phyloP scores from a whole-genome alignment of 1,140 invertebrate species.

The Cyrtorhinus lividipennis region DNA sequence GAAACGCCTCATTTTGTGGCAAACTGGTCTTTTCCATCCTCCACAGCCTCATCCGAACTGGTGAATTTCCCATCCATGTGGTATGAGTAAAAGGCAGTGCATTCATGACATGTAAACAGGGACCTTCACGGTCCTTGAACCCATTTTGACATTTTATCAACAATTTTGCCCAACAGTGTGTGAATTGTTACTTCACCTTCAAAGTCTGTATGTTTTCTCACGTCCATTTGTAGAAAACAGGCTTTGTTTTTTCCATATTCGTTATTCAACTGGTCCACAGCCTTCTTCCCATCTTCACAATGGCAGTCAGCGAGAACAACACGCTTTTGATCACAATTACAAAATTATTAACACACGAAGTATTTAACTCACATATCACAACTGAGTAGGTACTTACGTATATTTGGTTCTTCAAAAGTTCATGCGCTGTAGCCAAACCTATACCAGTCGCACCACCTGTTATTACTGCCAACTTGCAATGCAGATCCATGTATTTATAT shows the following conservation, averaged over 20 bases:
- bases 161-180: no score
- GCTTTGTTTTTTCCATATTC: conserved; percentile 17
- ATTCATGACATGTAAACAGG: no score
- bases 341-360: neutral
- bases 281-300: conserved; percentile 16
- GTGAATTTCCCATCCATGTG: no score
- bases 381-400: neutral
- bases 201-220: conserved; percentile 17
- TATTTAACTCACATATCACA: no score
- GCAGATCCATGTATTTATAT: conserved; percentile 37
- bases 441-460: conserved; percentile 56
- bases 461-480: conserved; percentile 51
- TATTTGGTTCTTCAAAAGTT: conserved; percentile 36
- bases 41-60: no score
- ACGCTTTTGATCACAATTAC: conserved; percentile 6
- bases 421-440: conserved; percentile 47
- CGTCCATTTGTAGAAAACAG: conserved; percentile 19
- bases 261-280: conserved; percentile 15
- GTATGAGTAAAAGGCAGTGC: no score
- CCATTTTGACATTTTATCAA: no score
- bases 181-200: no score
- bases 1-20: no score
- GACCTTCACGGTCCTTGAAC: no score
- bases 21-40: no score
- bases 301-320: conserved; percentile 19